Conservation (phyloP, 2,888 invertebrate species). For the Nesidiocoris tenuis region DNA sequence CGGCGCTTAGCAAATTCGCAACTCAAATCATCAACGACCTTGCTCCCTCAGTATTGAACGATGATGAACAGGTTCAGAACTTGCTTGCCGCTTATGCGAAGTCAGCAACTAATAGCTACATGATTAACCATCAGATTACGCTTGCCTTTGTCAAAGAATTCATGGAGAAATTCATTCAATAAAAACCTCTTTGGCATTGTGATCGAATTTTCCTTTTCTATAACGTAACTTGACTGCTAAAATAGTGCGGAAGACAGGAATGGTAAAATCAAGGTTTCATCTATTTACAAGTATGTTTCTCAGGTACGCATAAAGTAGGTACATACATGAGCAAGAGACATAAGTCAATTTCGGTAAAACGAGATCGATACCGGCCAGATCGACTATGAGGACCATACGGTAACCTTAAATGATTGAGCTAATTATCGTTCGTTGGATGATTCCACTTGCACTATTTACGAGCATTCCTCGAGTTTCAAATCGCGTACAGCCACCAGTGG, state of each 20-base stretch:
- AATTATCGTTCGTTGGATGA: too few species aligned
- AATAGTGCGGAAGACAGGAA: too few species aligned
- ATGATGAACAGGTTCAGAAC: background rate
- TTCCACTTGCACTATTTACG: too few species aligned
- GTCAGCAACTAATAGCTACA: conserved; percentile 8
- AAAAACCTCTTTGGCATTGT: conserved; percentile 3
- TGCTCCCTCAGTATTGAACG: background rate
- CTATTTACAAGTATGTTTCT: too few species aligned
- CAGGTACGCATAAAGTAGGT: too few species aligned
- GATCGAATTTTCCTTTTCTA: background rate
- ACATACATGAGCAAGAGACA: too few species aligned
- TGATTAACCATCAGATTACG: conserved; percentile 20
- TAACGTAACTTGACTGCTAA: background rate
- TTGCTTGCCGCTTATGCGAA: conserved; percentile 5
- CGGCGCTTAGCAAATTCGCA: conserved; percentile 15
- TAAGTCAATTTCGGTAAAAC: too few species aligned
- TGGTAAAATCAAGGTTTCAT: too few species aligned
- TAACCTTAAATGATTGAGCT: too few species aligned
- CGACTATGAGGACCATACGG: too few species aligned
- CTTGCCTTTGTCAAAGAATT: conserved; percentile 19
- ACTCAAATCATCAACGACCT: conserved; percentile 34
- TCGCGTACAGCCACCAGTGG: conserved; percentile 43
- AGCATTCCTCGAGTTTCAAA: too few species aligned
- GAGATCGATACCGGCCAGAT: too few species aligned
- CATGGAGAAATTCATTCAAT: conserved; percentile 35